Evolutionary conservation across 2,888 invertebrate genomes (phyloP), one percentile per base, ranked within the genome.

Genomic region (Dolichomitus sp.): DNA sequence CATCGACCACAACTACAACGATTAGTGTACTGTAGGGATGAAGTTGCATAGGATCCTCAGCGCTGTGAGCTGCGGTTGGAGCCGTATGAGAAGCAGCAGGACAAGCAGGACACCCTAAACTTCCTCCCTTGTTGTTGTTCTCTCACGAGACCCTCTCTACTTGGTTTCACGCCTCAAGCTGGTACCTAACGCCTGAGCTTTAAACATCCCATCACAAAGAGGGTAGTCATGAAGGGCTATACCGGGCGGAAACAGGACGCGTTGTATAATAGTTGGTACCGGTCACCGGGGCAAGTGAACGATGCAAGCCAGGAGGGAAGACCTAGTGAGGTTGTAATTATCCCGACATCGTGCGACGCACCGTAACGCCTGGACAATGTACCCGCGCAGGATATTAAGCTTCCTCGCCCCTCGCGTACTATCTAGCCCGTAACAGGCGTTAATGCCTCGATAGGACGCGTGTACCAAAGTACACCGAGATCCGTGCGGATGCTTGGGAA

Each of bases 391-490:
- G 50, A 85, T 79, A 85, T 82, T 86, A 85, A 85, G 72, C 77
- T 52, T 52, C 37, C 70, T 66, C 45, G 69, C 70, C 76, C 65
- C 69, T 40, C 66, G n/a, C 30, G 45, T 52, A 61, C 86, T 82
- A 82, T 84, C 72, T 74, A 70, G 23, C 75, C 65, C 57, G 84
- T 84, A 84, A 86, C 87, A 87, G 83, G 86, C 83, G 84, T 83
- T 87, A 87, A 87, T 86, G 78, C 87, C 85, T 52, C 81, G 75
- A 83, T 80, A 80, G 82, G 70, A 80, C 83, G 80, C 82, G 81
- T 80, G 70, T 84, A 84, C 76, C 80, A 52, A 80, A 84, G 61
- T 37, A 33, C 30, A 6, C 83, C 19, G 72, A 59, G 50, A 65
- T 40, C 68, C 65, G 66, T 48, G 45, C 37, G 59, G 61, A 72